These are phyloP conservation scores for Alentia gelatinosa DNA, from an alignment of 2,888 invertebrate species.

Conservation along the genomic window DNA sequence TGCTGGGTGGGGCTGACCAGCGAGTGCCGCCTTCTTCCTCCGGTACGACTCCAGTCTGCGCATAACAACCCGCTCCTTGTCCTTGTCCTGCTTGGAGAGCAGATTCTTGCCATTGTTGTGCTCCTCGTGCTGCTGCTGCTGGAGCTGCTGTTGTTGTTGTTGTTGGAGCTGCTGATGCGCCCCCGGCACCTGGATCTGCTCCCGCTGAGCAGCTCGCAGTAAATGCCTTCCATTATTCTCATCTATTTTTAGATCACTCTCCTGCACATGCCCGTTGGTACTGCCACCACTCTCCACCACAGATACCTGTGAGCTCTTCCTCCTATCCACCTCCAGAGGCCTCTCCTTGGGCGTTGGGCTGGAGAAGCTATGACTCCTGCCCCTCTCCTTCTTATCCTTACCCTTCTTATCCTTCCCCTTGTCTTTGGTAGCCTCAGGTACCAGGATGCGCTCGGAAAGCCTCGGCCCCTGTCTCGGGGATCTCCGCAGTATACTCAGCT, in stretches of 20 bases:
- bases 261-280: not conserved
- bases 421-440: not conserved
- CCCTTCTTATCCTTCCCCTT: not conserved
- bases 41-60: not conserved
- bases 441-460: not conserved
- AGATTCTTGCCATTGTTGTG: not conserved
- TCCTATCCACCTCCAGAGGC: not conserved
- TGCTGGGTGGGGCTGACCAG: not conserved
- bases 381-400: not conserved
- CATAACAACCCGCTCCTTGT: not conserved
- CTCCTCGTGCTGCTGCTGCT: not conserved
- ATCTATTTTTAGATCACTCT: too few relatives aligned
- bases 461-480: not conserved
- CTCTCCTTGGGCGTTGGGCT: not conserved
- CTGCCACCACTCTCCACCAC: not conserved
- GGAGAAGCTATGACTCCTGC: not conserved
- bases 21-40: not conserved
- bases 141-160: not conserved
- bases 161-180: not conserved
- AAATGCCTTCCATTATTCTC: not conserved
- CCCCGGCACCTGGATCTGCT: not conserved
- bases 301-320: too few relatives aligned
- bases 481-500: not conserved
- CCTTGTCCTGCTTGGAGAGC: constrained; percentile 12
- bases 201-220: not conserved